Percentiles rank a stretch among this genome's conserved stretches.
Conservation (phyloP, 2,113 vertebrate species). For the Eretmodus cyanostictus region DNA sequence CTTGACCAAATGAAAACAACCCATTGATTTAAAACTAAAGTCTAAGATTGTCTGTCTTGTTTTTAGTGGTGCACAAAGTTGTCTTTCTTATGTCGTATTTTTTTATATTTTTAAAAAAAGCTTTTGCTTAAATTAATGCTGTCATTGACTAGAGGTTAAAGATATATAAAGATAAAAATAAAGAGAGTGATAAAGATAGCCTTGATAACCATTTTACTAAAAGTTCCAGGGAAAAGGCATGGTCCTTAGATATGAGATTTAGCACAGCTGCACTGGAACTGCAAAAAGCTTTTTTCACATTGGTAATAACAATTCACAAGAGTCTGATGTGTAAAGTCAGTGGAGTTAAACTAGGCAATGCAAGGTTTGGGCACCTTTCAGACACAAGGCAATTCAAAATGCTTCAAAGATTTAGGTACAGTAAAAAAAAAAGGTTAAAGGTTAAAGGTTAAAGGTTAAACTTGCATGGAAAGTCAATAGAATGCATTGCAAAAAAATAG, state of each 20-base stretch:
- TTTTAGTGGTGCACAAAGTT: not conserved
- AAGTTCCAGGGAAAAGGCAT: not conserved
- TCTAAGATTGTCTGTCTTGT: not conserved
- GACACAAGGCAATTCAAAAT: not conserved
- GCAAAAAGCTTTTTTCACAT: not conserved
- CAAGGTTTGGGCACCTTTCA: not conserved
- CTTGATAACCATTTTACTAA: not conserved
- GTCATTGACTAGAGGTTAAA: not conserved
- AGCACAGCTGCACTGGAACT: not conserved
- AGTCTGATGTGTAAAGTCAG: not conserved
- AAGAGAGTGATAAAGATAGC: not conserved
- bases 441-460: no score
- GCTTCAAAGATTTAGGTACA: rapidly evolving
- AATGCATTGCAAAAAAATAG: not conserved
- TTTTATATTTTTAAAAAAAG: rapidly evolving
- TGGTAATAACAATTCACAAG: rapidly evolving
- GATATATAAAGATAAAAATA: not conserved
- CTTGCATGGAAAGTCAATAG: not conserved
- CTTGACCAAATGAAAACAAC: not conserved
- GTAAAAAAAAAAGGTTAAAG: not conserved
- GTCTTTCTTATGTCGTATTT: rapidly evolving
- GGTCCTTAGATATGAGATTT: not conserved
- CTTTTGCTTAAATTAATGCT: not conserved
- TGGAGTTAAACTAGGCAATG: not conserved
- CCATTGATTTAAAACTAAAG: not conserved